Percentiles rank a stretch among this genome's conserved stretches.
Evolutionary conservation across 2,113 vertebrate species (phyloP).

Genomic region (Butorides virescens): DNA sequence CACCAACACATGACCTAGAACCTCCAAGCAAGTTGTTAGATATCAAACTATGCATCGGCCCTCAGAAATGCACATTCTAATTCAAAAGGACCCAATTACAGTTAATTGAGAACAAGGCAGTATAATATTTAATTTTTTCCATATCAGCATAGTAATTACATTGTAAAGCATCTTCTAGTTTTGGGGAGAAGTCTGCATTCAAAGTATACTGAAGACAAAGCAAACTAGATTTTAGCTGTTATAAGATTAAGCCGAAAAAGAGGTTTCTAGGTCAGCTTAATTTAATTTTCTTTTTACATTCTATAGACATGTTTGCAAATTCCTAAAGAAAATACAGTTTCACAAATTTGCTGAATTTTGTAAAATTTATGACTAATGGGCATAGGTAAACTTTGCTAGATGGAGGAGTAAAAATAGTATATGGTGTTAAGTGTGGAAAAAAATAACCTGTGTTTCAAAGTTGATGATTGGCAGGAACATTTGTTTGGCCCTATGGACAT

Average conservation of each 20-base stretch:
- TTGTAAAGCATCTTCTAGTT: not conserved
- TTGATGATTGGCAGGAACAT: not conserved
- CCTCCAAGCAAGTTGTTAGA: not conserved
- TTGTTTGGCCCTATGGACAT: not conserved
- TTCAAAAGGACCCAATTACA: not conserved
- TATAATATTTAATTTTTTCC: not conserved
- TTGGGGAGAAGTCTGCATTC: not conserved
- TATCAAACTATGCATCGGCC: not conserved
- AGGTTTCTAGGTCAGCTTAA: not conserved
- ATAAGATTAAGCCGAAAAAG: not conserved
- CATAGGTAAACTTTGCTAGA: not conserved
- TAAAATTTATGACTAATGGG: not conserved
- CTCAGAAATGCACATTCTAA: not conserved
- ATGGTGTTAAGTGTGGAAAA: not conserved
- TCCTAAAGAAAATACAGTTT: not conserved
- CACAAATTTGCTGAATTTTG: not conserved
- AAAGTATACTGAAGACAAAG: not conserved
- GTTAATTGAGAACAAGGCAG: not conserved
- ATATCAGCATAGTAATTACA: not conserved
- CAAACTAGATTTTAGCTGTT: not conserved
- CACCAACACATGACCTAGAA: not conserved
- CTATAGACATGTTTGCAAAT: not conserved
- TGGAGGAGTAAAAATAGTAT: not conserved
- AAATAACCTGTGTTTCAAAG: not conserved
- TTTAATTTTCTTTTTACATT: not conserved